These are phyloP conservation scores for Sthenelais limicola DNA, from an alignment of 2,888 invertebrate genomes.

Conservation along the genomic window DNA sequence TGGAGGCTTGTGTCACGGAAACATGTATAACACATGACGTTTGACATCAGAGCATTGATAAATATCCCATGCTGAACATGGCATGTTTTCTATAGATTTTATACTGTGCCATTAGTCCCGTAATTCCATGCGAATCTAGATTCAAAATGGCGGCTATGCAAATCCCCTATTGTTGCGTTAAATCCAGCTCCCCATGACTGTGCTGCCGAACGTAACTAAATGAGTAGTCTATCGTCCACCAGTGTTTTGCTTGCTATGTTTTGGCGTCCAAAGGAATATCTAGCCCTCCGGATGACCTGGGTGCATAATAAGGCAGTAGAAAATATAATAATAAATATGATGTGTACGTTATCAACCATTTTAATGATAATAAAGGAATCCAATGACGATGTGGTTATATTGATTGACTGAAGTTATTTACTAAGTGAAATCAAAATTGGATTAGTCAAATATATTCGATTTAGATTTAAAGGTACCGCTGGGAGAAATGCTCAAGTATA, in stretches of 20 bases:
- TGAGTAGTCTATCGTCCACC: constrained; percentile 44
- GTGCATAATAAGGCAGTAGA: not conserved
- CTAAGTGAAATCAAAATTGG: not conserved
- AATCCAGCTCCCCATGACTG: too few species aligned
- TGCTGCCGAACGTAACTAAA: constrained; percentile 32
- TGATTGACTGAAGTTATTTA: not conserved
- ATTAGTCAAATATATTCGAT: not conserved
- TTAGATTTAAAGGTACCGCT: not conserved
- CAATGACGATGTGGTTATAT: not conserved
- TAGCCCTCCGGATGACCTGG: constrained; percentile 8
- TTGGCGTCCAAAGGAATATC: constrained; percentile 42
- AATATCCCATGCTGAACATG: too few species aligned
- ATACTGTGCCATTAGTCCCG: too few species aligned
- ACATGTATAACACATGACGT: too few species aligned
- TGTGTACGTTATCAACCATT: not conserved
- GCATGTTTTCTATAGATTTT: too few species aligned
- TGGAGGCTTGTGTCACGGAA: too few species aligned
- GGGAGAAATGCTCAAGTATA: too few species aligned
- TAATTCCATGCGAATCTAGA: too few species aligned
- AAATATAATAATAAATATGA: not conserved
- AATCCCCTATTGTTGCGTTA: too few species aligned
- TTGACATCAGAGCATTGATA: too few species aligned
- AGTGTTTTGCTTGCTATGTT: constrained; percentile 45
- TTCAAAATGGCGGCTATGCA: too few species aligned
- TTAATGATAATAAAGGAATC: not conserved